Conservation (phyloP, 2,888 invertebrate genomes). For the Parasteatoda lunata region DNA sequence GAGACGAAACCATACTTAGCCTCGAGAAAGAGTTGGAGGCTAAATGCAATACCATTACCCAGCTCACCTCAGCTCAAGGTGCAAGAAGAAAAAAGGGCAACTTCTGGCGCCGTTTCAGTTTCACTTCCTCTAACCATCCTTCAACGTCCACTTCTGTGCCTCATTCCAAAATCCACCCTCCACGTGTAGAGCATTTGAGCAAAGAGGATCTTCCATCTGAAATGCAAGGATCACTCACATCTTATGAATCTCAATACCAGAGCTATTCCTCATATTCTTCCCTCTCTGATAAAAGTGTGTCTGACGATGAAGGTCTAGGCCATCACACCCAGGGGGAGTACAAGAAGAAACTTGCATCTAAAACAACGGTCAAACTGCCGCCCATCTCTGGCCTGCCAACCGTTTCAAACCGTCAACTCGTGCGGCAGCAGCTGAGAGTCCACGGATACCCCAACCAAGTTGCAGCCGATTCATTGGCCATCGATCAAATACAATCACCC, state of each 20-base stretch:
- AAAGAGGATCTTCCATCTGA: conserved; percentile 59
- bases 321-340: conserved; percentile 5
- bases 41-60: conserved; percentile 35
- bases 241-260: conserved; percentile 55
- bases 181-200: conserved; percentile 42
- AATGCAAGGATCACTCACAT: conserved; percentile 51
- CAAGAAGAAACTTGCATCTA: neutral
- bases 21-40: conserved; percentile 58
- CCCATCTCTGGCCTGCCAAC: conserved; percentile 26
- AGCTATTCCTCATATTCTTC: conserved; percentile 62
- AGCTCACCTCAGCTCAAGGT: conserved; percentile 10
- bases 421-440: conserved; percentile 52
- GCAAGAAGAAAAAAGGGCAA: conserved; percentile 27
- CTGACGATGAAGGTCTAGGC: conserved; percentile 56
- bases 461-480: conserved; percentile 33
- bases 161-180: conserved; percentile 27
- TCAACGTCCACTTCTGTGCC: conserved; percentile 21
- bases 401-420: conserved; percentile 23
- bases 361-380: conserved; percentile 32
- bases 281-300: conserved; percentile 58
- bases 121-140: conserved; percentile 26
- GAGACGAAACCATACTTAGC: conserved; percentile 36
- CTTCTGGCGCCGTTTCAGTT: conserved; percentile 57
- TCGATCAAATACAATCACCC: conserved; percentile 51
- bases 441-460: conserved; percentile 23